These are phyloP conservation scores for Incurvaria masculella DNA, from an alignment of 2,888 invertebrate species.

Conservation along the genomic window DNA sequence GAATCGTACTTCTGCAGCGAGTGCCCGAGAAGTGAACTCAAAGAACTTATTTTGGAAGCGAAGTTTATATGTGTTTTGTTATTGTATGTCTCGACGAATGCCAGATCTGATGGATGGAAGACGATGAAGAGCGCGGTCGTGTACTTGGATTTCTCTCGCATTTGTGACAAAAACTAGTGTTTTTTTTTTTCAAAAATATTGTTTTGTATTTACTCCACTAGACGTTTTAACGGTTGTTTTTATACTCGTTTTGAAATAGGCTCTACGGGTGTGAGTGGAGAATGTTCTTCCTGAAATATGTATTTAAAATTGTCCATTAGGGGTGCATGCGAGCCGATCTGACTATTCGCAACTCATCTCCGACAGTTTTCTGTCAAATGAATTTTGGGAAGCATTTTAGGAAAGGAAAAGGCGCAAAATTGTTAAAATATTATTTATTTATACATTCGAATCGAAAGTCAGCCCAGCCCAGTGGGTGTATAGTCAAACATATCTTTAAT, in stretches of 20 bases:
- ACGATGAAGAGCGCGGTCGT: neutral
- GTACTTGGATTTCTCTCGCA: neutral
- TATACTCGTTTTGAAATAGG: neutral
- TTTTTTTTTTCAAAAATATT: conserved; percentile 1
- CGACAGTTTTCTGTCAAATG: no score
- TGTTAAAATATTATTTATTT: no score
- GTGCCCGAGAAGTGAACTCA: neutral
- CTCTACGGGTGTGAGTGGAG: neutral
- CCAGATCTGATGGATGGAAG: neutral
- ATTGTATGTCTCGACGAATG: neutral
- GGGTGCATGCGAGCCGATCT: no score
- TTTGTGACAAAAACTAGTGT: conserved; percentile 1
- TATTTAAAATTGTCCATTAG: no score
- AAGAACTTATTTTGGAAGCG: neutral
- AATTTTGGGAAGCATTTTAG: no score
- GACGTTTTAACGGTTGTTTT: neutral
- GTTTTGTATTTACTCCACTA: neutral
- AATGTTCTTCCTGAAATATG: neutral
- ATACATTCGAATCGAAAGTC: no score
- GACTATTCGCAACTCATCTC: no score
- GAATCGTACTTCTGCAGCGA: no score
- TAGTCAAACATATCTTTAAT: no score
- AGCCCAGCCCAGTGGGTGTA: no score
- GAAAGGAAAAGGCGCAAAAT: no score
- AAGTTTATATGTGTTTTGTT: neutral